Conservation (phyloP, 2,797 vertebrate genomes). For the Paramormyrops hopkinsi region DNA sequence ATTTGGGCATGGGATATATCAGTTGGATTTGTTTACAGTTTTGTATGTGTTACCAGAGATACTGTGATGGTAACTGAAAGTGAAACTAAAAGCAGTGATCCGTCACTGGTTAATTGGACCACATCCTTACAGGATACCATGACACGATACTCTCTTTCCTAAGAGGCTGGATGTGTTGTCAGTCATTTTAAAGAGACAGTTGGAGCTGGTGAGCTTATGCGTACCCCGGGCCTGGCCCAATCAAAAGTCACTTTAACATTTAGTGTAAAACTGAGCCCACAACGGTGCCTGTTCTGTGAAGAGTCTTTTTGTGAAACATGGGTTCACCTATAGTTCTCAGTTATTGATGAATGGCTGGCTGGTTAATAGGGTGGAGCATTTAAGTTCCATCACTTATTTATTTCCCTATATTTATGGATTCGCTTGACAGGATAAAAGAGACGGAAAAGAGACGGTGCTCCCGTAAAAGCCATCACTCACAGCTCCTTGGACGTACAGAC, state of each 20-base stretch:
- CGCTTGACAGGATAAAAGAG: slow-evolving; percentile 16
- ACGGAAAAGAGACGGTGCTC: neutral
- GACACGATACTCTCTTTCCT: neutral
- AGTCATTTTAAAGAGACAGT: slow-evolving; percentile 1
- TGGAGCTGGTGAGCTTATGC: neutral
- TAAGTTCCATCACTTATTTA: slow-evolving; percentile 26
- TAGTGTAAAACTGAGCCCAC: neutral
- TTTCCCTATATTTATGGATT: slow-evolving; percentile 37
- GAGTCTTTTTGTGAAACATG: slow-evolving; percentile 1
- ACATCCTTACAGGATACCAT: neutral
- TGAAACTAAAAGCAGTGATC: slow-evolving; percentile 3
- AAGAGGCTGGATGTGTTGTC: too few species aligned
- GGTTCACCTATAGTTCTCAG: slow-evolving; percentile 26
- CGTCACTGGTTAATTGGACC: neutral
- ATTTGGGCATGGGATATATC: neutral
- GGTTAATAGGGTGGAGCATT: slow-evolving; percentile 24
- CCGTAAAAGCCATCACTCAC: slow-evolving; percentile 5
- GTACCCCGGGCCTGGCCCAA: neutral
- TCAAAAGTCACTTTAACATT: neutral
- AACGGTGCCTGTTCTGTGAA: neutral
- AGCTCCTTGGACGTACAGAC: neutral
- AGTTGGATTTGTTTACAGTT: neutral
- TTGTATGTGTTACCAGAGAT: neutral
- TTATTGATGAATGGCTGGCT: slow-evolving; percentile 32
- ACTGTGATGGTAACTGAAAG: neutral